A percentile compares a stretch with the other conserved stretches of the same genome.
Conservation (phyloP, 2,888 invertebrate species). For the Pelosia muscerda region DNA sequence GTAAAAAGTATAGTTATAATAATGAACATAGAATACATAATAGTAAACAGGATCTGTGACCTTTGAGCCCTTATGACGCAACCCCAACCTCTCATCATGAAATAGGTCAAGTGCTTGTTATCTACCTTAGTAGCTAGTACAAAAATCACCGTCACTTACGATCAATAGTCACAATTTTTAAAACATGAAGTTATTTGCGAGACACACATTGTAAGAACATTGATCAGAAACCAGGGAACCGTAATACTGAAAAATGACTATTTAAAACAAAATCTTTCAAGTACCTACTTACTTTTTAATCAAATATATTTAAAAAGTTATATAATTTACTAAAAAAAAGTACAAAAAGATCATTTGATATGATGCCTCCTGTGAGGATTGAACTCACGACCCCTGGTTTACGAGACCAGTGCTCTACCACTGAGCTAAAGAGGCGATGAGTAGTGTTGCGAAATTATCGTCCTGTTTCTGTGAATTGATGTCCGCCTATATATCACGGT, state of each 20-base stretch:
- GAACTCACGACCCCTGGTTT: conserved; percentile 95
- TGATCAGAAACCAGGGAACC: background rate
- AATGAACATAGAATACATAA: too few relatives aligned
- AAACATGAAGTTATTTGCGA: background rate
- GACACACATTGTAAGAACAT: background rate
- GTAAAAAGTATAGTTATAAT: too few relatives aligned
- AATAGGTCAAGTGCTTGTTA: background rate
- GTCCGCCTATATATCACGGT: background rate
- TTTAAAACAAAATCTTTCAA: background rate
- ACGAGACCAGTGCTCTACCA: conserved; percentile 95
- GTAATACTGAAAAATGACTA: background rate
- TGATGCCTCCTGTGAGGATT: conserved; percentile 92
- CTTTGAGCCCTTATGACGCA: background rate
- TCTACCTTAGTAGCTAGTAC: background rate
- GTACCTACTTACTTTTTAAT: background rate
- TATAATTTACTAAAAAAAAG: conserved; percentile 16
- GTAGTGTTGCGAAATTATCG: conserved; percentile 63
- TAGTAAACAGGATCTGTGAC: background rate
- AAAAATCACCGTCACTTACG: background rate
- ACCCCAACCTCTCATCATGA: background rate
- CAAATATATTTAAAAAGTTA: background rate
- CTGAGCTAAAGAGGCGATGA: conserved; percentile 92
- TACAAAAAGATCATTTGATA: background rate
- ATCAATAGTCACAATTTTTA: background rate
- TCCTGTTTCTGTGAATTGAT: conserved; percentile 37